Percentiles rank a stretch among this genome's conserved stretches.
phyloP scores from a whole-genome alignment of 2,113 vertebrate species.

The Cettia cetti region DNA sequence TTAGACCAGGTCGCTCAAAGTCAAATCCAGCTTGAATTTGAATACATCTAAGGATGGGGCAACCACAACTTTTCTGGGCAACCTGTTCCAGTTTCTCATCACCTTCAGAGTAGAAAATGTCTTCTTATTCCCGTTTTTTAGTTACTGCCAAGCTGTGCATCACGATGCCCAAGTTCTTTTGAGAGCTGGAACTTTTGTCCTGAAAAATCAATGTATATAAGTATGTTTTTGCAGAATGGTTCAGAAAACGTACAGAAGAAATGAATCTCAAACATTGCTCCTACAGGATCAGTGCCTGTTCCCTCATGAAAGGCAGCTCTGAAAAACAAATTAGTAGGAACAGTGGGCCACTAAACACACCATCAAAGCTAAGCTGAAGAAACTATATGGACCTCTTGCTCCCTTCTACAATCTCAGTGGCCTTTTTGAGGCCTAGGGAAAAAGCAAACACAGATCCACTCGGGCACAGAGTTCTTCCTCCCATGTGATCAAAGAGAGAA shows the following conservation, averaged over 20 bases:
- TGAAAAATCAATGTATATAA: neutral
- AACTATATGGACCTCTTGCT: neutral
- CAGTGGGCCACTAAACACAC: neutral
- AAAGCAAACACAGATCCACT: neutral
- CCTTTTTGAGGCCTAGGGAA: neutral
- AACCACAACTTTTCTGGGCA: neutral
- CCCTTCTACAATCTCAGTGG: neutral
- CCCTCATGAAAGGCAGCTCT: neutral
- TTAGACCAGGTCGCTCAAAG: neutral
- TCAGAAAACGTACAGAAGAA: neutral
- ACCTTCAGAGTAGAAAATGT: neutral
- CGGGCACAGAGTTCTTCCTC: fast-evolving
- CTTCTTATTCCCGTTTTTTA: neutral
- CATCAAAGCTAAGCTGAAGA: neutral
- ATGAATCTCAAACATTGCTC: neutral
- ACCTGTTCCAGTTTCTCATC: neutral
- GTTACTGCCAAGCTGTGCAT: neutral
- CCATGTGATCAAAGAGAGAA: neutral
- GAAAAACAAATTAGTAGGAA: neutral
- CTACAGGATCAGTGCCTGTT: neutral
- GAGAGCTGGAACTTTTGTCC: neutral
- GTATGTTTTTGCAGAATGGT: neutral
- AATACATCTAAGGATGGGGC: neutral
- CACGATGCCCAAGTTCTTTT: neutral
- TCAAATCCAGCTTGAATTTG: neutral